Conservation (phyloP, 2,113 vertebrate species). For the Passer montanus region DNA sequence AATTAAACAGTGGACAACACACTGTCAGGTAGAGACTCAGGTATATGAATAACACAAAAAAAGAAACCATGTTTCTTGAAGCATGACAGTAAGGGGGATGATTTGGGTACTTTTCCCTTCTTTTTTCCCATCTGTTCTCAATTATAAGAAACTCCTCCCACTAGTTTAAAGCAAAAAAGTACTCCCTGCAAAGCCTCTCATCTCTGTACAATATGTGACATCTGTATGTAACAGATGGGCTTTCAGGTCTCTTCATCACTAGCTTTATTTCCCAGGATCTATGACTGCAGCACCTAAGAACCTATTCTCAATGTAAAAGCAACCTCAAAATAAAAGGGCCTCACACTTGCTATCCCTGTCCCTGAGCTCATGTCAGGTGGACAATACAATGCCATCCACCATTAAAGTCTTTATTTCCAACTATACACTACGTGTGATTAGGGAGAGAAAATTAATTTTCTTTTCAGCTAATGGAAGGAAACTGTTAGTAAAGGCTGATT, state of each 20-base stretch:
- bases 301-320: neutral
- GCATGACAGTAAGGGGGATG: conserved; percentile 35
- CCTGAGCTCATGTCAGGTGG: neutral
- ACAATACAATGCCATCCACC: neutral
- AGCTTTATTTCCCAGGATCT: conserved; percentile 64
- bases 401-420: neutral
- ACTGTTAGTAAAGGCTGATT: neutral
- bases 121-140: conserved; percentile 70
- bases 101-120: conserved; percentile 49
- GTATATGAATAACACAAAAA: neutral
- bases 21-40: neutral
- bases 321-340: neutral
- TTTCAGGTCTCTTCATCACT: conserved; percentile 68
- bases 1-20: conserved; percentile 16
- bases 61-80: conserved; percentile 25
- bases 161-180: conserved; percentile 61
- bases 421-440: neutral
- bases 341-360: neutral
- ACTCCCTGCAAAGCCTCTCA: conserved; percentile 59
- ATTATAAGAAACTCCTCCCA: conserved; percentile 66
- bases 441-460: neutral
- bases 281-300: conserved; percentile 61
- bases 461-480: neutral
- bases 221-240: conserved; percentile 76
- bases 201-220: conserved; percentile 70